These are phyloP conservation scores for Chymomyza caudatula DNA, from an alignment of 2,888 invertebrate genomes.

Conservation along the genomic window DNA sequence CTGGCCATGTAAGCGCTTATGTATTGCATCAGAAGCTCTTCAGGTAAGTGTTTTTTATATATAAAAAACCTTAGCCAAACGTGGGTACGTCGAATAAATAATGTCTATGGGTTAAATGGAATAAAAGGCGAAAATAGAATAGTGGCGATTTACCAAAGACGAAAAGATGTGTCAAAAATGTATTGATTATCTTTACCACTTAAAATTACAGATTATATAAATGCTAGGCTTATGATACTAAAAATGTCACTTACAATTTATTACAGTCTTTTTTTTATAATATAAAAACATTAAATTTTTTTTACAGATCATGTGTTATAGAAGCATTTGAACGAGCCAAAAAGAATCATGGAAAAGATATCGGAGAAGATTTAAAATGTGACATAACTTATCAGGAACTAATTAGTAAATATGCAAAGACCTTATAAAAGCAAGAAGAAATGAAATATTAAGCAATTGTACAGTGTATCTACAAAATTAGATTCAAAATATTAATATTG, in stretches of 20 bases:
- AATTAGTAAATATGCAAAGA: constrained; percentile 58
- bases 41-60: constrained; percentile 81
- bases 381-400: constrained; percentile 64
- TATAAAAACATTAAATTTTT: neutral
- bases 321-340: constrained; percentile 87
- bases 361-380: constrained; percentile 46
- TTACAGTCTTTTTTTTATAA: neutral
- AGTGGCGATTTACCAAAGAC: no score
- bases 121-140: no score
- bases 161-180: neutral
- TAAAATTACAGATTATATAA: no score
- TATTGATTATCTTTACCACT: neutral
- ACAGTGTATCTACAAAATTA: constrained; percentile 4
- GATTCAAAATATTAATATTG: no score
- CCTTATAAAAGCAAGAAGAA: neutral
- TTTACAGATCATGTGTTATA: constrained; percentile 84
- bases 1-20: constrained; percentile 94
- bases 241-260: no score
- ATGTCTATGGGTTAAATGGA: no score
- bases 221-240: no score
- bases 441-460: constrained; percentile 6
- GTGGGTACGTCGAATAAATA: no score
- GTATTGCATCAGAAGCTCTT: constrained; percentile 91
- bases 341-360: constrained; percentile 75
- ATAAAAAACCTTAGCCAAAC: neutral